Evolutionary conservation across 2,797 vertebrate species (phyloP), one percentile per base, ranked within the genome.

Genomic region (Sebastes diploproa): DNA sequence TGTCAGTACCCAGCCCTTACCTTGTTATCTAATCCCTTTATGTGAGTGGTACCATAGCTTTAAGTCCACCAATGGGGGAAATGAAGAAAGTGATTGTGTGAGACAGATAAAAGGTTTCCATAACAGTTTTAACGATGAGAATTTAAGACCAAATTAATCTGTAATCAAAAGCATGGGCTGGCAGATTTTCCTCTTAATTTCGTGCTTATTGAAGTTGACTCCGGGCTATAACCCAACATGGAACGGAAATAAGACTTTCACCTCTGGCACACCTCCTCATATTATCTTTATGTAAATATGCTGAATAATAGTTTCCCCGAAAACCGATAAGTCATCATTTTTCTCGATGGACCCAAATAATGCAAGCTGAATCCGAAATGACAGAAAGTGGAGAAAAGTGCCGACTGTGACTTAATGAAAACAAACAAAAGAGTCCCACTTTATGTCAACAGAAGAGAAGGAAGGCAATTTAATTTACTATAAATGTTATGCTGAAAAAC

Each of bases 351-450:
- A 89, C 66, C 83, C 69, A 80, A 92, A 93, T 90, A 92, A 91
- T 87, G 77, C 77, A 70, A 65, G 77, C 77, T 85, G 79, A 91
- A 91, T 86, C 71, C 64, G 82, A 73, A 88, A 84, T 79, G 87
- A 87, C 77, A 80, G 75, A 69, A 50, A 79, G 71, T 62, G 71
- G 75, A 86, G 88, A 81, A 92, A 88, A 93, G 82, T 83, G 75
- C 76, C 84, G 75, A 92, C 86, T 89, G 82, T 86, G 56, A 77
- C 80, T 90, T 82, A 65, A 82, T 75, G 84, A 89, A 89, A 89
- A 83, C 71, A 85, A 76, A 86, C 63, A 87, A 84, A 84, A 75
- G 20, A 72, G 75, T 72, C 82, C 67, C 76, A 73, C 73, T 22
- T 3, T 56, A 75, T 56, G 63, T 69, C 38, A 66, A 78, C 36